phyloP scores from a whole-genome alignment of 2,797 vertebrate species.

The Rhodeus uyekii region DNA sequence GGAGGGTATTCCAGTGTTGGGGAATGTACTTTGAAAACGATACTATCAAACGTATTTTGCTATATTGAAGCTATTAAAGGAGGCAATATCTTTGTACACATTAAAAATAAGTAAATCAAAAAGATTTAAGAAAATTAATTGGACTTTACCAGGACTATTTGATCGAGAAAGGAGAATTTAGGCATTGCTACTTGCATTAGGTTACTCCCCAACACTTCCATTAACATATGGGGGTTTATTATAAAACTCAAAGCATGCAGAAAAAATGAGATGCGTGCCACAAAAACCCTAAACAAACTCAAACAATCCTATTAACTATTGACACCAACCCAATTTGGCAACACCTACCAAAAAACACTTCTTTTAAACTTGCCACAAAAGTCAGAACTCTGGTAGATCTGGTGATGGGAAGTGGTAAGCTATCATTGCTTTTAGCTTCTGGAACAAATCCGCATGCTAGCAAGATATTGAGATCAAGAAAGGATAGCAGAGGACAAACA shows the following conservation, averaged over 20 bases:
- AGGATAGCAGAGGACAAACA: slow-evolving; percentile 30
- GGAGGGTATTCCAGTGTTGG: neutral
- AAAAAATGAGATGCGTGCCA: neutral
- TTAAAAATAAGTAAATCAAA: neutral
- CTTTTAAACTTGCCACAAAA: neutral
- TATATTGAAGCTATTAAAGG: neutral
- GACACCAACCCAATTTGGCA: neutral
- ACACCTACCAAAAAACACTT: neutral
- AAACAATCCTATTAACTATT: neutral
- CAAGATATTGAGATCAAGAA: neutral
- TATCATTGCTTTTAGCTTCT: neutral
- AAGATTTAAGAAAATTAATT: neutral
- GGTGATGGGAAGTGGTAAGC: neutral
- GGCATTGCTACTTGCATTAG: neutral
- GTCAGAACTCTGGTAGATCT: neutral
- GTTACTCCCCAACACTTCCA: neutral
- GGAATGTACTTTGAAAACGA: neutral
- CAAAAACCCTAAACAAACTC: neutral
- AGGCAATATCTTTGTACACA: neutral
- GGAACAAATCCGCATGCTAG: neutral
- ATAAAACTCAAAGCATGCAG: slow-evolving; percentile 4
- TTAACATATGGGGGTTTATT: neutral
- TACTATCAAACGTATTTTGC: neutral
- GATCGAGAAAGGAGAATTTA: neutral
- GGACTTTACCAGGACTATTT: neutral